Percentiles rank a stretch among this genome's conserved stretches.
Conservation (phyloP, 2,113 vertebrate species). For the Syrrhaptes paradoxus region DNA sequence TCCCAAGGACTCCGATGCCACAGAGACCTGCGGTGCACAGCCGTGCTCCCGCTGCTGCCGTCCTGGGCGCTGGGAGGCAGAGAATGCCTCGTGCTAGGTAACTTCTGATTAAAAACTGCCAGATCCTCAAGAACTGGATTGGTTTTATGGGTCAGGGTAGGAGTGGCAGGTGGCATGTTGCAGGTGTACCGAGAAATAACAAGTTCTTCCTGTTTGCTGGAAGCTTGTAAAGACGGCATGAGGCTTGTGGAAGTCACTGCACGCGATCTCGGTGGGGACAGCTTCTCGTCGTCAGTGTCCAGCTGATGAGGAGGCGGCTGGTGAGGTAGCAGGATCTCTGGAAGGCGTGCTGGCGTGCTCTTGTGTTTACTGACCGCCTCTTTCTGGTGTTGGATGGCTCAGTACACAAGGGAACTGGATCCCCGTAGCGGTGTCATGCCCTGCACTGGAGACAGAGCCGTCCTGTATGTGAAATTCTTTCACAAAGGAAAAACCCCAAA, state of each 20-base stretch:
- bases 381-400: not conserved
- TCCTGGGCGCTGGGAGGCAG: rapidly evolving
- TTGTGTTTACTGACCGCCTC: not conserved
- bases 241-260: not conserved
- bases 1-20: rapidly evolving
- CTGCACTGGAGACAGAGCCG: not conserved
- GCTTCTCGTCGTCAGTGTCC: not conserved
- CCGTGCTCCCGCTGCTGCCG: not conserved
- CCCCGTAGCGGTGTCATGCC: not conserved
- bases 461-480: not conserved
- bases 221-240: rapidly evolving
- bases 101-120: not conserved
- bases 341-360: rapidly evolving
- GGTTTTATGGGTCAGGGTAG: not conserved
- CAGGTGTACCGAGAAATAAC: not conserved
- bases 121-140: not conserved
- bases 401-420: not conserved
- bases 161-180: not conserved
- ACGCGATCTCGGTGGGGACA: rapidly evolving
- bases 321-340: not conserved
- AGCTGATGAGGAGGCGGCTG: not conserved
- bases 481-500: not conserved
- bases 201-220: not conserved
- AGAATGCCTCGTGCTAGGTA: not conserved
- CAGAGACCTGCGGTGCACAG: rapidly evolving